phyloP scores from a whole-genome alignment of 92 coral and sea anemone genomes.

The Paramuricea clavata region DNA sequence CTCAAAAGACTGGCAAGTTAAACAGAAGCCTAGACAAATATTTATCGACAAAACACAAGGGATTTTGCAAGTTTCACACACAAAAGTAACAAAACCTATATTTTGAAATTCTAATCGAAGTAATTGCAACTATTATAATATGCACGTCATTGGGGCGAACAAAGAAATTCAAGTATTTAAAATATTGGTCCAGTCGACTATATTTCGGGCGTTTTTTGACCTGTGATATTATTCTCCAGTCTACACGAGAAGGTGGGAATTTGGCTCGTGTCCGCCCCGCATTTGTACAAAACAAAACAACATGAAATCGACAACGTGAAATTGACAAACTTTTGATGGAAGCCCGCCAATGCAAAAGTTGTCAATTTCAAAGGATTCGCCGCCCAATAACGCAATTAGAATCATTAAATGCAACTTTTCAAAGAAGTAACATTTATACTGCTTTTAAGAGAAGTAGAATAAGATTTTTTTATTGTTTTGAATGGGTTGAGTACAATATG shows the following conservation, averaged over 20 bases:
- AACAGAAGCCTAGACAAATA: neutral
- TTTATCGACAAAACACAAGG: neutral
- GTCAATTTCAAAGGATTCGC: constrained; percentile 34
- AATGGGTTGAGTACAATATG: constrained; percentile 3
- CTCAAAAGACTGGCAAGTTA: too few species aligned
- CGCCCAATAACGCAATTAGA: constrained; percentile 22
- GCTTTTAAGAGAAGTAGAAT: neutral
- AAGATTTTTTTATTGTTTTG: neutral
- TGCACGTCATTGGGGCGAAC: neutral
- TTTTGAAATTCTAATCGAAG: neutral
- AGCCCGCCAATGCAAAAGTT: constrained; percentile 15
- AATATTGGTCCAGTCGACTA: neutral
- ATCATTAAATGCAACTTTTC: constrained; percentile 2
- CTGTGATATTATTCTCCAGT: constrained; percentile 14
- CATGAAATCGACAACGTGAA: constrained; percentile 21
- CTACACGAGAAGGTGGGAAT: neutral
- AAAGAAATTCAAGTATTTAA: neutral
- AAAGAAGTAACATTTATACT: neutral
- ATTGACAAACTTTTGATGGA: constrained; percentile 6
- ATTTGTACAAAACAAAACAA: neutral
- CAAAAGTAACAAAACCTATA: neutral
- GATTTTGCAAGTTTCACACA: neutral
- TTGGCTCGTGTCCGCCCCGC: neutral
- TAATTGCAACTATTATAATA: neutral
- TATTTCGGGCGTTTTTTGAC: neutral